phyloP scores from a whole-genome alignment of 2,797 vertebrate genomes.

The Phataginus tricuspis region DNA sequence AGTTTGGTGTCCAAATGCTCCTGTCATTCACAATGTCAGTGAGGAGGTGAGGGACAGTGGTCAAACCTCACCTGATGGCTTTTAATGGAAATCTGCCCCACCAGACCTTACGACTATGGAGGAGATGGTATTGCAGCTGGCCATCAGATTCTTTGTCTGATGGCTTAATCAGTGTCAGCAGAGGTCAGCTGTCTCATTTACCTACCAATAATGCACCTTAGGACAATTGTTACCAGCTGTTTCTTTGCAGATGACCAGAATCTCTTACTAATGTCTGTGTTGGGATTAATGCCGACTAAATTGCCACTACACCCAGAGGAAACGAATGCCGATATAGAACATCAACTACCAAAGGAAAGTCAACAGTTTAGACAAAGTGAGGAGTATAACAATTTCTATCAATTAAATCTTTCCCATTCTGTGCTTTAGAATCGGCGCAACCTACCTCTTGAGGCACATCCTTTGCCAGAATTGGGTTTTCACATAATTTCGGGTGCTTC shows the following conservation, averaged over 20 bases:
- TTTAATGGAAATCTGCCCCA: background rate
- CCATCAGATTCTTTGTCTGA: conserved; percentile 81
- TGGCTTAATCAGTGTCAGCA: conserved; percentile 83
- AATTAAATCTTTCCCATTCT: background rate
- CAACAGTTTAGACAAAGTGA: conserved; percentile 94
- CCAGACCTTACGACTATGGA: background rate
- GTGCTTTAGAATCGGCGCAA: background rate
- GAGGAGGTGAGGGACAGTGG: conserved; percentile 61
- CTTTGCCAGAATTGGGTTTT: background rate
- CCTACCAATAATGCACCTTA: conserved; percentile 61
- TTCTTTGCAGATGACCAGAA: conserved; percentile 85
- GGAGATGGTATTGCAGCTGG: conserved; percentile 63
- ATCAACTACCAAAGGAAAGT: conserved; percentile 93
- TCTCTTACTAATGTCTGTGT: conserved; percentile 75
- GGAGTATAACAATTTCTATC: conserved; percentile 65
- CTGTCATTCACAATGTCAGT: background rate
- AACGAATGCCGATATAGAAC: conserved; percentile 91
- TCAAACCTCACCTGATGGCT: background rate
- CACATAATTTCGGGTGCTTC: background rate
- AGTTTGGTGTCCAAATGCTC: background rate
- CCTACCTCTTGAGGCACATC: background rate
- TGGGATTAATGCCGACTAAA: conserved; percentile 78
- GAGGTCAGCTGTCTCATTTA: conserved; percentile 88
- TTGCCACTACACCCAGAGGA: conserved; percentile 87
- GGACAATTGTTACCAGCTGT: conserved; percentile 83